Base-by-base conservation (phyloP, 2,797 vertebrate species). In the Nasua narica region DNA sequence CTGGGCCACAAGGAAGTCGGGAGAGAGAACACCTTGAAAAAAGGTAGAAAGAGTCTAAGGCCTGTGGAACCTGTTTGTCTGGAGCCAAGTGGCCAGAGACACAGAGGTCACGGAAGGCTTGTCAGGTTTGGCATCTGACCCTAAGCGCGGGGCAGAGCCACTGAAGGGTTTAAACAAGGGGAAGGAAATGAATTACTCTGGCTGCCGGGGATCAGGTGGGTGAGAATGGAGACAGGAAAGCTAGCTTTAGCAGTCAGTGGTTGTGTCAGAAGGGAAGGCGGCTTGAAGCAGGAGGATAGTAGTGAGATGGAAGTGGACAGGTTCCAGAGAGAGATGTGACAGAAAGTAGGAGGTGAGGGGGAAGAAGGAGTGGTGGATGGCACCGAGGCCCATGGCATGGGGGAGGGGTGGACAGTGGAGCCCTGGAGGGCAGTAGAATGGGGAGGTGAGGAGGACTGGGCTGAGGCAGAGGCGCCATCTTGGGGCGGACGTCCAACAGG, bases 31-130 rank as follows among this genome's bases (percentile, higher is more conserved):
- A 70, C 32, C 65, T 82, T 85, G 4, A 40, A 79, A 62, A 92
- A 86, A 96, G 52, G 43, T 67, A 50, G 43, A 90, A 96, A 56
- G 23, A 65, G 29, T 77, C 82, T 74, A 90, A 96, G 50, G 32
- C 56, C 65, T 65, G 50, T 96, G 46, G 15, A 90, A 76, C 72
- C 67, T 62, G 23, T 69, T 74, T 90, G 86, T 46, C 43, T 60
- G 13, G 56, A 89, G 77, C 23, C 7, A 48, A 84, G 43, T 29
- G 50, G 37, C 43, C 46, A 81, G 62, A 81, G 37, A 76, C 48
- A 46, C 2, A 25, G 48, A 19, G 40, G 5, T 67, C 62, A 82
- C 0, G 11, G 5, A 54, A 93, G 50, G 52, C 52, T 96, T 84
- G 56, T n/a, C 15, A 35, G 84, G 29, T 65, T 46, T 78, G 76